These are phyloP conservation scores for Diplazon laetatorius DNA, from an alignment of 2,888 invertebrate species.

Conservation along the genomic window DNA sequence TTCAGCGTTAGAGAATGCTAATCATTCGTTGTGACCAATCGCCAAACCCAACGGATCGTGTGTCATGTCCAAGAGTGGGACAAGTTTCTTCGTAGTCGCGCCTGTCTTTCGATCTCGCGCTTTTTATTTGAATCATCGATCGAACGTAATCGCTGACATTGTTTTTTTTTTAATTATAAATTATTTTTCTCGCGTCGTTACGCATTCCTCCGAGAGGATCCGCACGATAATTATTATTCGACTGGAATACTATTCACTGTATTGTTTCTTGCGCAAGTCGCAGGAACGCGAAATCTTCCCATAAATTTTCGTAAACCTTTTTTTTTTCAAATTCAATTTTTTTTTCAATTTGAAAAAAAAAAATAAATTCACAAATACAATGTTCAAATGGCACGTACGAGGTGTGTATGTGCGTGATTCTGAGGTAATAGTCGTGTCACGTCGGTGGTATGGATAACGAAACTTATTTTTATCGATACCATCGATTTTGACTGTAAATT, in stretches of 20 bases:
- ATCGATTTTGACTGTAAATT: conserved; percentile 53
- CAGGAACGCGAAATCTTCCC: conserved; percentile 50
- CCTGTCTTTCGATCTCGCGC: conserved; percentile 9
- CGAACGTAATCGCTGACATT: too few species aligned
- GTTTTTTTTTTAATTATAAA: conserved; percentile 11
- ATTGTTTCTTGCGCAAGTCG: conserved; percentile 48
- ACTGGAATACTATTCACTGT: conserved; percentile 50
- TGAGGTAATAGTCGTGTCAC: conserved; percentile 32
- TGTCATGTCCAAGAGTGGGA: too few species aligned
- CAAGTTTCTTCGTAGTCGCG: conserved; percentile 24
- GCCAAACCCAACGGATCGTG: conserved; percentile 26
- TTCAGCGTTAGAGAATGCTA: conserved; percentile 64
- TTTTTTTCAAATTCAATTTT: conserved; percentile 23
- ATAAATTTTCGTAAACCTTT: conserved; percentile 14
- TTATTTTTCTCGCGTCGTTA: conserved; percentile 33
- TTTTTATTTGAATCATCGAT: too few species aligned
- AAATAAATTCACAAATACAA: too few species aligned
- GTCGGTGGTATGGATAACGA: conserved; percentile 34
- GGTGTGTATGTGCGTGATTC: conserved; percentile 29
- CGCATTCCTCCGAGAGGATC: conserved; percentile 49
- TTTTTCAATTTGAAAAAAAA: conserved; percentile 21
- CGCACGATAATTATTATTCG: conserved; percentile 45
- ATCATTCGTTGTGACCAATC: conserved; percentile 51
- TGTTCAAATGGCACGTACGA: too few species aligned
- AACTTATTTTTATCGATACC: conserved; percentile 36